Evolutionary conservation across 2,797 vertebrate species (phyloP), one percentile per base, ranked within the genome.

Genomic region (Falco berigora): DNA sequence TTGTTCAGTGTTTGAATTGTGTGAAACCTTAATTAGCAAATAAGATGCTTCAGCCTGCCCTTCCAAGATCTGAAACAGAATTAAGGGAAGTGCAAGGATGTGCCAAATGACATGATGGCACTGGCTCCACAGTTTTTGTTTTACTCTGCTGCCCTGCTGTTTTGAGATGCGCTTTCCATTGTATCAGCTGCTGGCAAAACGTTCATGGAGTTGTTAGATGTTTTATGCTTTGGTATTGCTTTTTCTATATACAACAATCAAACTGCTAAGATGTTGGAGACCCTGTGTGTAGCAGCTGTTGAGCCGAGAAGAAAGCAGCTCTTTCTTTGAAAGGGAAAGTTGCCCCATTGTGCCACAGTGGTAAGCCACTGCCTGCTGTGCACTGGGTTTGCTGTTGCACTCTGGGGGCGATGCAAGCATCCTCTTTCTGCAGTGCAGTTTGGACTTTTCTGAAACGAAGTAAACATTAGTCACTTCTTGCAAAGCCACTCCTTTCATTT

Each of bases 11-110:
- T 86, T 79, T 74, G 75, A 86, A 75, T 92, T 0, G 6, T 61
- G 73, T 44, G 63, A 96, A 95, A 77, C 92, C 63, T 89, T 92
- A 94, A 92, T 96, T 93, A 94, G 77, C 53, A 92, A 93, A 95
- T 85, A 94, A 90, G 93, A 94, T 82, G 67, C 63, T 79, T 89
- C 86, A 71, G 83, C 67, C 46, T 88, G 89, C 28, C 22, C 71
- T 79, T 76, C 63, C 80, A 79, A 89, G 74, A 68, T 61, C 8
- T 38, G 67, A 53, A 82, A 91, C 14, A 30, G 74, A 86, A 90
- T 42, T 8, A 36, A 91, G 40, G 81, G 12, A 94, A 80, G 61
- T 20, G 36, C 55, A 63, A 77, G 83, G 80, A 79, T 61, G 83
- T 95, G 93, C 88, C 86, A 94, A 90, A 61, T 30, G 80, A 90